Conservation (phyloP, 2,113 vertebrate genomes). For the Psammodynastes pulverulentus region DNA sequence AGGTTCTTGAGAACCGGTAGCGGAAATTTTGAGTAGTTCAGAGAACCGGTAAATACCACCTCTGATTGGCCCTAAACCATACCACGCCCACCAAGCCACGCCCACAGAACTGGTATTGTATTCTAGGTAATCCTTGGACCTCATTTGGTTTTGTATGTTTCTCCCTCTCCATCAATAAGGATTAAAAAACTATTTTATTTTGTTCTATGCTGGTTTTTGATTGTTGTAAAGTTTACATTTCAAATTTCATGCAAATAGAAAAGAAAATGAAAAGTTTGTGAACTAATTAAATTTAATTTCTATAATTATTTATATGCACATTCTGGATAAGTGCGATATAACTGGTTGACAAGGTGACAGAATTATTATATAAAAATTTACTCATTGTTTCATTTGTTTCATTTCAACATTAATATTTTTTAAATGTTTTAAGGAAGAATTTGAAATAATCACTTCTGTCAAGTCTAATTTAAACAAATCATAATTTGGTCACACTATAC, state of each 20-base stretch:
- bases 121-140: background rate
- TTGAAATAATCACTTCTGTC: background rate
- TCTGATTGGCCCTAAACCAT: too few relatives aligned
- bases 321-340: background rate
- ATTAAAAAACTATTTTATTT: background rate
- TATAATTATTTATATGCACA: background rate
- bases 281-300: background rate
- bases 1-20: too few relatives aligned
- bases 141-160: background rate
- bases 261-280: background rate
- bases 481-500: background rate
- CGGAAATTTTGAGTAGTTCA: too few relatives aligned
- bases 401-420: background rate
- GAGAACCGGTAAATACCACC: too few relatives aligned
- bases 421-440: background rate
- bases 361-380: background rate
- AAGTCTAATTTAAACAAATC: background rate
- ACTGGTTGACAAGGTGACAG: background rate
- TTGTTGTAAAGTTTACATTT: background rate
- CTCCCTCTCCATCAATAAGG: background rate
- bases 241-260: background rate
- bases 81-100: too few relatives aligned
- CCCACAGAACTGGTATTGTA: too few relatives aligned
- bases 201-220: background rate
- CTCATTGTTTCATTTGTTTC: background rate